Base-by-base conservation (phyloP, 2,888 invertebrate genomes). In the Pachycephus smyrnensis region DNA sequence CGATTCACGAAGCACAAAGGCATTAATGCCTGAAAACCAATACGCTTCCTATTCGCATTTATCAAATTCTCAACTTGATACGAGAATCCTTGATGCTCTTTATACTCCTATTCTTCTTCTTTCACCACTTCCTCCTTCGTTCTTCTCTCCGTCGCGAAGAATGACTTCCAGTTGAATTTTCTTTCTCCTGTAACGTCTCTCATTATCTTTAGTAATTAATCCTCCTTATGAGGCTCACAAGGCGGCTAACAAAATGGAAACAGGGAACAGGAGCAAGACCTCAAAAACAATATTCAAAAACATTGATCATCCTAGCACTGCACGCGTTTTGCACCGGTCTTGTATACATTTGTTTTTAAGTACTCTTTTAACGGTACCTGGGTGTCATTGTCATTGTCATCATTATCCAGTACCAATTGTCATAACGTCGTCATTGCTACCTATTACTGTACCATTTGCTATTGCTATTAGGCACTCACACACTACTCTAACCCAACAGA, bases 401-500 rank as follows among this genome's bases (percentile, higher is more conserved):
- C 55, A 9, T 55, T 55, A 55, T 9, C 55, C 9, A 55, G 55
- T 55, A 23, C 23, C 55, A 55, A 55, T 23, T 0, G 9, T 55
- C 55, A 55, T 55, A 9, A 55, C 55, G 23, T 23, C 6, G 55
- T 23, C 55, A 55, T 55, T 23, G 55, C 55, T 23, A 23, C 9
- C 23, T 55, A 55, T 55, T 55, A 55, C 23, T 55, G 23, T 55
- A 55, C 23, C 55, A 55, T 55, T 55, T 55, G 23, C 55, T 55
- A 55, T 55, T 55, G 55, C 55, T 55, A 55, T 55, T 23, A 55
- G 23, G 55, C 55, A 55, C 55, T 55, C 55, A 6, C n/a, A 23
- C 23, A 68, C 83, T 84, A 86, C 84, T 82, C 86, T 84, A 82
- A 84, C 85, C 85, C 85, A 84, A 90, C 89, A 90, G 90, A 90